A percentile compares a stretch with the other conserved stretches of the same genome.
Evolutionary conservation across 2,113 vertebrate species (phyloP).

Genomic region (Archilochus colubris): DNA sequence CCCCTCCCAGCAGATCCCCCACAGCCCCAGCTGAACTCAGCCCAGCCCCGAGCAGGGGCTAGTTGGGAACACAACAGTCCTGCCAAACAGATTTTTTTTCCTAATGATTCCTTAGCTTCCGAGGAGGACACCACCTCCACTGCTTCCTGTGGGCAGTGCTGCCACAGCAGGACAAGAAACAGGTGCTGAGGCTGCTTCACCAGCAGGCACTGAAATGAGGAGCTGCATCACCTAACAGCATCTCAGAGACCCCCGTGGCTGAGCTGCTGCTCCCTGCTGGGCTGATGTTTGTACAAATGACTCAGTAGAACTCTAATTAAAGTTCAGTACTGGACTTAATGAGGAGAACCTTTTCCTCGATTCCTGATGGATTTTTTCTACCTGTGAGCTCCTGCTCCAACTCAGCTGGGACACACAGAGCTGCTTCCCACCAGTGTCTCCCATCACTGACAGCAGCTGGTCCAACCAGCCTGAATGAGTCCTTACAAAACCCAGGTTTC

Average conservation of each 20-base stretch:
- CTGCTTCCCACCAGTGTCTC: not conserved
- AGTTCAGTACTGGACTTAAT: fast-evolving
- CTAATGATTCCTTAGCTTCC: not conserved
- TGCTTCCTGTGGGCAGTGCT: not conserved
- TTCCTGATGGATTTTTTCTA: not conserved
- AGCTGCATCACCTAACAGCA: not conserved
- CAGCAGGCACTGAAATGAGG: not conserved
- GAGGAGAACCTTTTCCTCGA: not conserved
- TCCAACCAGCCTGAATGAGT: fast-evolving
- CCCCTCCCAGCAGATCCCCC: not conserved
- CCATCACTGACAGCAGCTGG: not conserved
- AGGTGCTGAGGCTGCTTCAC: not conserved
- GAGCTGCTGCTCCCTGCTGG: not conserved
- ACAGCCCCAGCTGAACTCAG: not conserved
- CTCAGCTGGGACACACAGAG: fast-evolving
- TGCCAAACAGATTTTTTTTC: not conserved
- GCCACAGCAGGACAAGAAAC: not conserved
- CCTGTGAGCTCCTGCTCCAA: not conserved
- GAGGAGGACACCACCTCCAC: fast-evolving
- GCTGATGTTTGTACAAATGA: not conserved
- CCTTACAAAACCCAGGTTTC: not conserved
- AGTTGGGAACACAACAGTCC: not conserved
- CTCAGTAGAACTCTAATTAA: not conserved
- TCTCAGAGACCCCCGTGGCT: fast-evolving
- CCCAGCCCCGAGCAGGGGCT: not conserved